These are phyloP conservation scores for Prionailurus bengalensis DNA, from an alignment of 2,113 vertebrate species.

Conservation along the genomic window DNA sequence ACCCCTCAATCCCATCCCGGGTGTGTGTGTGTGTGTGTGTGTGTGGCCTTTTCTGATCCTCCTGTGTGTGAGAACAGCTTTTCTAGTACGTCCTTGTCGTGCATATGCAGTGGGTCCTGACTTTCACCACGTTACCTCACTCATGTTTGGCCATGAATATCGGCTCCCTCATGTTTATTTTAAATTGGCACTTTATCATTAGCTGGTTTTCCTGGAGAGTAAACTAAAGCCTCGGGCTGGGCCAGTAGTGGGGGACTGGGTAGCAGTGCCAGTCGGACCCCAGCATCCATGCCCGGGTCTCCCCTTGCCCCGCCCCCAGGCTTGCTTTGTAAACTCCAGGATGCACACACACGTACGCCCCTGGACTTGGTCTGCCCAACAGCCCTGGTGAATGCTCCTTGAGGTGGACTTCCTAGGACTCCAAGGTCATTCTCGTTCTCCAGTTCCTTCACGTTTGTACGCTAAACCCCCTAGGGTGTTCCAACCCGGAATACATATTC, in stretches of 20 bases:
- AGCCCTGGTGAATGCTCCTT: neutral
- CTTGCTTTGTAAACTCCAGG: neutral
- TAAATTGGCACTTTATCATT: neutral
- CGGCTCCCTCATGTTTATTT: neutral
- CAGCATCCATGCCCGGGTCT: neutral
- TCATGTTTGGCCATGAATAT: neutral
- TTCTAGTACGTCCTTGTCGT: neutral
- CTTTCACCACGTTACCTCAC: neutral
- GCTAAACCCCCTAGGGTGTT: neutral
- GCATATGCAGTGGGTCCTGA: neutral
- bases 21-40: neutral
- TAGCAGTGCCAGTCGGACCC: neutral
- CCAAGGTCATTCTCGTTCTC: neutral
- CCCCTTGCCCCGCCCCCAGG: neutral
- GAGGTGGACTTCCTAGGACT: neutral
- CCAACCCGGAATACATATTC: neutral
- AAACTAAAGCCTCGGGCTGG: conserved; percentile 33
- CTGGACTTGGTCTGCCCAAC: neutral
- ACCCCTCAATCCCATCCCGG: neutral
- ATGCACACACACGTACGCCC: rapidly evolving
- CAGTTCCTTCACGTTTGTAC: neutral
- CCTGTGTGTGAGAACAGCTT: conserved; percentile 43
- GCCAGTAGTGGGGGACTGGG: neutral
- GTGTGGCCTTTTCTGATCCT: neutral
- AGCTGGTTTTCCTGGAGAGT: conserved; percentile 51